phyloP scores from a whole-genome alignment of 2,797 vertebrate genomes.

The Phalloptychus januarius region DNA sequence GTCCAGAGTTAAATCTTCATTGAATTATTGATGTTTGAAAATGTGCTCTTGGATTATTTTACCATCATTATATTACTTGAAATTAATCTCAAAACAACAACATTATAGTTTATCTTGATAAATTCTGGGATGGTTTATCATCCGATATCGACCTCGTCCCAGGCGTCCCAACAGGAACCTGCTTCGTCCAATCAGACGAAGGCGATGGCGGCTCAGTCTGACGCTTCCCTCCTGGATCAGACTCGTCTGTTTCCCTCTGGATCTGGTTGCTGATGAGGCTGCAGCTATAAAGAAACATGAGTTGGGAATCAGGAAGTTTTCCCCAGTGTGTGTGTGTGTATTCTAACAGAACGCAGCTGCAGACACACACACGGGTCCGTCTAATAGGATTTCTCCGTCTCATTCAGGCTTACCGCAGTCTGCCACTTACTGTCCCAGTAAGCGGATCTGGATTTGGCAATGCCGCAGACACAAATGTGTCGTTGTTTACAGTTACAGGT shows the following conservation, averaged over 20 bases:
- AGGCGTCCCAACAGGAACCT: not conserved
- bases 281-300: not conserved
- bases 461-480: constrained; percentile 14
- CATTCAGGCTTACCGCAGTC: constrained; percentile 33
- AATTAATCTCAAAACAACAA: too few species aligned
- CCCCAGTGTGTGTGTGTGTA: not conserved
- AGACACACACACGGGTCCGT: constrained; percentile 21
- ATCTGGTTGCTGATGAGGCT: not conserved
- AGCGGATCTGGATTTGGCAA: constrained; percentile 48
- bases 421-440: constrained; percentile 38
- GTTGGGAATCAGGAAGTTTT: not conserved
- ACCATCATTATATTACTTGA: too few species aligned
- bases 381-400: constrained; percentile 52
- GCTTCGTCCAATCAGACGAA: not conserved
- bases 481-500: constrained; percentile 42
- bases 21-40: too few species aligned
- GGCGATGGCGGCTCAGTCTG: not conserved
- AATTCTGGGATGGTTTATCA: too few species aligned
- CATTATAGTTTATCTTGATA: too few species aligned
- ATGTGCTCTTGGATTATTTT: too few species aligned
- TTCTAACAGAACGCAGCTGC: constrained; percentile 18
- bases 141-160: not conserved
- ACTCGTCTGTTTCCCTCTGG: not conserved
- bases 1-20: too few species aligned
- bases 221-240: not conserved